Evolutionary conservation across 2,797 vertebrate species (phyloP).

Genomic region (Spinus pinus): DNA sequence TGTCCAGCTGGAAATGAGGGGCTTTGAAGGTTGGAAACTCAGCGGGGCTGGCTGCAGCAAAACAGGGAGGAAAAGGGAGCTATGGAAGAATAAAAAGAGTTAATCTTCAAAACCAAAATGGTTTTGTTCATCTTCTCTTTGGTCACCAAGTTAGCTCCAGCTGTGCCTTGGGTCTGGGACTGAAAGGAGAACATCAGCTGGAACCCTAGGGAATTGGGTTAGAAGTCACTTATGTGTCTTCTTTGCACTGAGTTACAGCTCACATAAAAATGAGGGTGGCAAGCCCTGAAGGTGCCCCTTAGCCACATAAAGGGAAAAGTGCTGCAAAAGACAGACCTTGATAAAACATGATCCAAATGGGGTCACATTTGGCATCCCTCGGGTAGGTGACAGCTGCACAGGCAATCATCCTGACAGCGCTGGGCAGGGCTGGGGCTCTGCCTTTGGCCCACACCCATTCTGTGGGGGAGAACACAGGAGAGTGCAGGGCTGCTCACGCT

Average conservation of each 20-base stretch:
- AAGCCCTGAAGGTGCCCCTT: slow-evolving; percentile 27
- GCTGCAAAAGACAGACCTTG: not conserved
- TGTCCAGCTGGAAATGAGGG: not conserved
- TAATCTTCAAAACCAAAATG: not conserved
- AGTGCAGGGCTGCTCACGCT: not conserved
- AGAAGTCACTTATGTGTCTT: not conserved
- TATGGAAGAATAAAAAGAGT: not conserved
- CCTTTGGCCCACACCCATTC: not conserved
- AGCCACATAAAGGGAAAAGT: not conserved
- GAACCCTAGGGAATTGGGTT: not conserved
- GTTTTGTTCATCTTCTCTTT: not conserved
- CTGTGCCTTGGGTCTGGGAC: not conserved
- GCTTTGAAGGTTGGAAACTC: slow-evolving; percentile 1
- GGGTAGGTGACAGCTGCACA: not conserved
- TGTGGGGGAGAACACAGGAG: not conserved
- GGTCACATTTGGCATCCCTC: not conserved
- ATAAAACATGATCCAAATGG: not conserved
- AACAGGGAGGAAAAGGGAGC: not conserved
- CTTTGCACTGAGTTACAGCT: not conserved
- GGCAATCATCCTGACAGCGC: not conserved
- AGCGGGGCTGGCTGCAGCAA: not conserved
- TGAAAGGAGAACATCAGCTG: not conserved
- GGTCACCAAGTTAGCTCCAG: slow-evolving; percentile 10
- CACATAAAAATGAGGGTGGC: not conserved
- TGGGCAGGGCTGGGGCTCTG: not conserved